phyloP scores from a whole-genome alignment of 2,888 invertebrate species.

The Diplolepis rosae region DNA sequence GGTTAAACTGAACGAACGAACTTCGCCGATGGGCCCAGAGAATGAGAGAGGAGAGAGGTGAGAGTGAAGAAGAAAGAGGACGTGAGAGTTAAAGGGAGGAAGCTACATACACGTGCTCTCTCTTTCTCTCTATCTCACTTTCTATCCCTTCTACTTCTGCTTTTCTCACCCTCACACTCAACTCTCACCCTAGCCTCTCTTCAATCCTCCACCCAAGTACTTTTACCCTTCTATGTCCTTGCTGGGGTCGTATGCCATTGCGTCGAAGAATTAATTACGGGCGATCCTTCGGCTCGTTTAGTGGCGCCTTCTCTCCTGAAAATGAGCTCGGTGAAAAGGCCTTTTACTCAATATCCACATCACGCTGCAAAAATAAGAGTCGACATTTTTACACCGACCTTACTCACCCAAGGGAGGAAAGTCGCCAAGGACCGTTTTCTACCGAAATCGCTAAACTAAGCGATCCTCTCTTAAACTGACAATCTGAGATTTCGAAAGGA shows the following conservation, averaged over 20 bases:
- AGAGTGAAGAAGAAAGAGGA: slow-evolving; percentile 33
- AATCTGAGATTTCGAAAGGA: background rate
- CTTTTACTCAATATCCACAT: background rate
- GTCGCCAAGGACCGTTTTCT: background rate
- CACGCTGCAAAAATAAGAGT: background rate
- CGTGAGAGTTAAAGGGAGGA: slow-evolving; percentile 20
- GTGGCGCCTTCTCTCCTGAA: slow-evolving; percentile 53
- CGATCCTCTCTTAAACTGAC: background rate
- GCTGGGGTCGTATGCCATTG: slow-evolving; percentile 42
- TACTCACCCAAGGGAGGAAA: background rate
- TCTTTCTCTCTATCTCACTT: background rate
- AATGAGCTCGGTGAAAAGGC: slow-evolving; percentile 56
- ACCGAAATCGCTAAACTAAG: background rate
- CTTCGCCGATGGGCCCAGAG: slow-evolving; percentile 63
- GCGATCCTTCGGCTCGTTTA: slow-evolving; percentile 55
- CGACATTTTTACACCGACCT: slow-evolving; percentile 13
- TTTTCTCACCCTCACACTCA: slow-evolving; percentile 27
- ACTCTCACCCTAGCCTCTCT: background rate
- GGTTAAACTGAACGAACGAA: slow-evolving; percentile 68
- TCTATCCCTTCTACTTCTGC: slow-evolving; percentile 24
- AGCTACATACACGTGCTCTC: slow-evolving; percentile 24
- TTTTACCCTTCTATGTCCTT: slow-evolving; percentile 36
- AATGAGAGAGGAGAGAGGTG: slow-evolving; percentile 45
- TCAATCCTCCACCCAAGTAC: slow-evolving; percentile 11
- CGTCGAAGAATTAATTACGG: slow-evolving; percentile 66